phyloP scores from a whole-genome alignment of 2,888 invertebrate genomes.

The Acholoe squamosa region DNA sequence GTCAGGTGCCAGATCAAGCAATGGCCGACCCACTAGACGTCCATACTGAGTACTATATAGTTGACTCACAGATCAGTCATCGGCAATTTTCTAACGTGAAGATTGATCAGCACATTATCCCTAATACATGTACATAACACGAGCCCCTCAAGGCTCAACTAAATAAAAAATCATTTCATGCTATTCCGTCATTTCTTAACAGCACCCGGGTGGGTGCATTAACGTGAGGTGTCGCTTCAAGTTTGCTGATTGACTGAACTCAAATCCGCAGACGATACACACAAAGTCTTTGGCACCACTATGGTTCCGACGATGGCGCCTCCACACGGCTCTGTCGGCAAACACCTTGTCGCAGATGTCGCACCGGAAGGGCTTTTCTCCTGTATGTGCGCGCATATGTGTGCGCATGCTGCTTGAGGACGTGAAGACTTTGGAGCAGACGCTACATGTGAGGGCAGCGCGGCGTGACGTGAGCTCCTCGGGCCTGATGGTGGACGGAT shows the following conservation, averaged over 20 bases:
- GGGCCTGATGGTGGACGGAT: background rate
- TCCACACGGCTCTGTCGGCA: slow-evolving; percentile 24
- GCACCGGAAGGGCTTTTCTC: slow-evolving; percentile 15
- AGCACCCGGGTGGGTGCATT: background rate
- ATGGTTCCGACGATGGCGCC: slow-evolving; percentile 33
- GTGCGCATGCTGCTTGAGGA: background rate
- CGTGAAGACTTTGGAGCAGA: slow-evolving; percentile 22
- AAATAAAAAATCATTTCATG: no score
- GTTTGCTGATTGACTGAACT: slow-evolving; percentile 8
- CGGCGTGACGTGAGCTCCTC: background rate
- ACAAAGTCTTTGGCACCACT: background rate
- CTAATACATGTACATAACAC: no score
- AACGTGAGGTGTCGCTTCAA: background rate
- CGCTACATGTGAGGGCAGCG: background rate
- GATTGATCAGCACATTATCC: no score
- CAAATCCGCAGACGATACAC: slow-evolving; percentile 25
- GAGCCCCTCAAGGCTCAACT: no score
- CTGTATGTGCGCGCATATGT: slow-evolving; percentile 12
- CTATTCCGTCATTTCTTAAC: no score
- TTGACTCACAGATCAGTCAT: no score
- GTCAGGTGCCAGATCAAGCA: no score
- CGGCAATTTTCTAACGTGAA: no score
- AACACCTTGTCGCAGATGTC: background rate
- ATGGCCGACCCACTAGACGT: no score
- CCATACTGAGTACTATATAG: no score